Evolutionary conservation across 2,797 vertebrate genomes (phyloP).

Genomic region (Fringilla coelebs): DNA sequence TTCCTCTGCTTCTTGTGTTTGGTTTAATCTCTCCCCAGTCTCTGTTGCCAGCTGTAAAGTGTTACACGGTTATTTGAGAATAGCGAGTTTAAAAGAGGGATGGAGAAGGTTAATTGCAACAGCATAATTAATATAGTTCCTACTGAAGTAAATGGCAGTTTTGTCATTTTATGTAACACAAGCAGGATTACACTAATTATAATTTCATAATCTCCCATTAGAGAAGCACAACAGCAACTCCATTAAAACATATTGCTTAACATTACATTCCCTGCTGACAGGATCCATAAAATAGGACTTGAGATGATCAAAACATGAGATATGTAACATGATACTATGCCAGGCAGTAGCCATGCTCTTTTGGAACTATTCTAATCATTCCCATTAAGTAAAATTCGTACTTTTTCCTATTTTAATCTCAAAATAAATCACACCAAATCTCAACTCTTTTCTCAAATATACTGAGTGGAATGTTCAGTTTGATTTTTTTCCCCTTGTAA

Average conservation of each 20-base stretch:
- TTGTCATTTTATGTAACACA: constrained; percentile 23
- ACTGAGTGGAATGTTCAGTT: neutral
- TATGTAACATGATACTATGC: neutral
- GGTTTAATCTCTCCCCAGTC: neutral
- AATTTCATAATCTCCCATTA: constrained; percentile 52
- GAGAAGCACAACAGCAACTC: neutral
- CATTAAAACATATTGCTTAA: constrained; percentile 32
- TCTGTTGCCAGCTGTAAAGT: neutral
- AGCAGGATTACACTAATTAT: constrained; percentile 30
- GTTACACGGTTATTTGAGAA: neutral
- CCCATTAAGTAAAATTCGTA: neutral
- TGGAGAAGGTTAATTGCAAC: constrained; percentile 22
- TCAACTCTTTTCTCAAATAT: neutral
- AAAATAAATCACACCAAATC: neutral
- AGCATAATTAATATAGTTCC: neutral
- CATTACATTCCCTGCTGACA: neutral
- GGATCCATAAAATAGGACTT: constrained; percentile 4
- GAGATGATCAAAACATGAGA: neutral
- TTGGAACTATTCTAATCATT: neutral
- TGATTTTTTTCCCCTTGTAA: neutral
- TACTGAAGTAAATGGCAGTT: constrained; percentile 3
- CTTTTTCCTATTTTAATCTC: neutral
- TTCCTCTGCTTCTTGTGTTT: neutral
- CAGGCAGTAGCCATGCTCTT: neutral
- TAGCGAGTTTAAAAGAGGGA: neutral